Percentiles rank a stretch among this genome's conserved stretches.
Conservation (phyloP, 1,140 invertebrate genomes). For the Ladona fulva region DNA sequence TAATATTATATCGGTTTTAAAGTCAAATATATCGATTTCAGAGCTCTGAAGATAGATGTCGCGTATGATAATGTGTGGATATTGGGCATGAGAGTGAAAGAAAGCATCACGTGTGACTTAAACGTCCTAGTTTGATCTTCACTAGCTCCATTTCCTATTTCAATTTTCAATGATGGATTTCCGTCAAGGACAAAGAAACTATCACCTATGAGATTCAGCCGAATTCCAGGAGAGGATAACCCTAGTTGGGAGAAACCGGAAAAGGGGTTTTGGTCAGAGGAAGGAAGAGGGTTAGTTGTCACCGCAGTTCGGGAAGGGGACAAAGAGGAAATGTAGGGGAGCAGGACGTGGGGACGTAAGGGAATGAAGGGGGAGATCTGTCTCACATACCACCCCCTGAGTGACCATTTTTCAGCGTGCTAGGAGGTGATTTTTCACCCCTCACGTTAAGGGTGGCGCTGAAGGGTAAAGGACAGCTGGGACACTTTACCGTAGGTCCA, state of each 20-base stretch:
- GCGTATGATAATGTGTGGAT: too few species aligned
- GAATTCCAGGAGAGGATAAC: too few species aligned
- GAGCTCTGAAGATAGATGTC: too few species aligned
- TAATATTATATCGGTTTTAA: too few species aligned
- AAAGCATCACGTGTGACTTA: too few species aligned
- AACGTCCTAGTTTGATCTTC: too few species aligned
- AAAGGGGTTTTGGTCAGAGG: background rate
- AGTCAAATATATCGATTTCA: too few species aligned
- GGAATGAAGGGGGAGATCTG: background rate
- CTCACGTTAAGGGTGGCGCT: background rate
- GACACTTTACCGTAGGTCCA: background rate
- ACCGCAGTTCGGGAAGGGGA: background rate
- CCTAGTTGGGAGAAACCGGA: background rate
- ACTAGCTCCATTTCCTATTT: too few species aligned
- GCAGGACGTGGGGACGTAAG: background rate
- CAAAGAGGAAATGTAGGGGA: background rate
- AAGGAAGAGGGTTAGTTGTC: background rate
- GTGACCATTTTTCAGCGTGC: background rate
- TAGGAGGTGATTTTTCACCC: background rate
- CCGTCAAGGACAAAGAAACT: too few species aligned
- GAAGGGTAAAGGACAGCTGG: background rate
- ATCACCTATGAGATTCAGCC: background rate
- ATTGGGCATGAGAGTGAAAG: too few species aligned
- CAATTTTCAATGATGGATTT: too few species aligned
- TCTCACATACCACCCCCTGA: background rate